Conservation (phyloP, 2,888 invertebrate genomes). For the Brachynemurus nebulosus region DNA sequence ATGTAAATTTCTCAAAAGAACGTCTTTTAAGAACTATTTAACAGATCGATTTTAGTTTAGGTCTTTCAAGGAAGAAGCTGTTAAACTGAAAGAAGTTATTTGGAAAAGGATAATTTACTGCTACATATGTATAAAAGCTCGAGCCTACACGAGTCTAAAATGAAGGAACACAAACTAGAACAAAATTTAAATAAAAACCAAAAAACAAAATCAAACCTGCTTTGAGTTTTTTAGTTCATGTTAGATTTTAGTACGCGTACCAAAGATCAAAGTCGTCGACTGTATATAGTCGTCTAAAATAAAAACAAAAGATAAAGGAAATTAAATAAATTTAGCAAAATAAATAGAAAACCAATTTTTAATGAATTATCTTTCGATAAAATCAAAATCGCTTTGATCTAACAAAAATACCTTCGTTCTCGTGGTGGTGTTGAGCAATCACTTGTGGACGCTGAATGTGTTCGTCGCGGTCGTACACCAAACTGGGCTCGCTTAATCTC, state of each 20-base stretch:
- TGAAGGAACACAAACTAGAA: neutral
- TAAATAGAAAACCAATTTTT: neutral
- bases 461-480: conserved; percentile 9
- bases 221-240: too few relatives aligned
- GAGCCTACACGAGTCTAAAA: too few relatives aligned
- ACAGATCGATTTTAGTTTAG: too few relatives aligned
- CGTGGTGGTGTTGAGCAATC: conserved; percentile 24
- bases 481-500: conserved; percentile 7
- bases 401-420: conserved; percentile 25
- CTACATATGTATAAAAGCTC: too few relatives aligned
- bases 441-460: conserved; percentile 12
- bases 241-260: conserved; percentile 25
- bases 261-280: conserved; percentile 27
- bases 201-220: too few relatives aligned
- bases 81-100: too few relatives aligned
- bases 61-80: too few relatives aligned
- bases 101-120: too few relatives aligned
- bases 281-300: conserved; percentile 23
- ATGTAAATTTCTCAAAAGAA: too few relatives aligned
- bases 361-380: neutral
- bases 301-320: neutral
- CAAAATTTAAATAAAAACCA: neutral
- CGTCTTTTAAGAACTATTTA: too few relatives aligned
- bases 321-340: neutral
- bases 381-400: neutral